Evolutionary conservation across 2,113 vertebrate genomes (phyloP).

Genomic region (Bombycilla garrulus): DNA sequence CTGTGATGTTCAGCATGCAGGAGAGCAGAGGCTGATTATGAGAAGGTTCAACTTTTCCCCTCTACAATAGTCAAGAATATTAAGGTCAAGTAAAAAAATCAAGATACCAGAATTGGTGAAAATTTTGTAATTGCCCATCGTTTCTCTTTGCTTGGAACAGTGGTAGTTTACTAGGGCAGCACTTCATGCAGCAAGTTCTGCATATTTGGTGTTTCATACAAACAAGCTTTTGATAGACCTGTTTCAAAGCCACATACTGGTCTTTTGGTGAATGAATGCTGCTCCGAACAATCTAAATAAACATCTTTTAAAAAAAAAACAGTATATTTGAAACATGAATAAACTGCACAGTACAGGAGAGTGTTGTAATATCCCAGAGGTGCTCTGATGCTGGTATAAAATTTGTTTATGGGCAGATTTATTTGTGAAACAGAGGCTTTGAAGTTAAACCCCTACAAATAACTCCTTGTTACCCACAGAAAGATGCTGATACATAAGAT

Average conservation of each 20-base stretch:
- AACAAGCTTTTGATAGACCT: neutral
- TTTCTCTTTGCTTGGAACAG: neutral
- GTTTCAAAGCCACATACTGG: neutral
- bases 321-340: neutral
- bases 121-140: neutral
- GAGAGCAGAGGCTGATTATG: neutral
- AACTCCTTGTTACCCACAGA: neutral
- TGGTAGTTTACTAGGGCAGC: neutral
- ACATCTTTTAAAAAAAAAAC: neutral
- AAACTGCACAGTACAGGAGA: neutral
- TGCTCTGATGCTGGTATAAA: neutral
- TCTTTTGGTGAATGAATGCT: neutral
- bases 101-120: neutral
- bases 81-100: neutral
- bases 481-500: neutral
- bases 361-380: neutral
- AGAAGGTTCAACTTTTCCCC: neutral
- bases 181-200: neutral
- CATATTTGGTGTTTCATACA: neutral
- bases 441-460: neutral
- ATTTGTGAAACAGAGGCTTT: neutral
- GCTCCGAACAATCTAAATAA: neutral
- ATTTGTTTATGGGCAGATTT: neutral
- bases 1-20: neutral
- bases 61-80: neutral